Conservation (phyloP, 2,888 invertebrate genomes). For the Oscheius onirici region DNA sequence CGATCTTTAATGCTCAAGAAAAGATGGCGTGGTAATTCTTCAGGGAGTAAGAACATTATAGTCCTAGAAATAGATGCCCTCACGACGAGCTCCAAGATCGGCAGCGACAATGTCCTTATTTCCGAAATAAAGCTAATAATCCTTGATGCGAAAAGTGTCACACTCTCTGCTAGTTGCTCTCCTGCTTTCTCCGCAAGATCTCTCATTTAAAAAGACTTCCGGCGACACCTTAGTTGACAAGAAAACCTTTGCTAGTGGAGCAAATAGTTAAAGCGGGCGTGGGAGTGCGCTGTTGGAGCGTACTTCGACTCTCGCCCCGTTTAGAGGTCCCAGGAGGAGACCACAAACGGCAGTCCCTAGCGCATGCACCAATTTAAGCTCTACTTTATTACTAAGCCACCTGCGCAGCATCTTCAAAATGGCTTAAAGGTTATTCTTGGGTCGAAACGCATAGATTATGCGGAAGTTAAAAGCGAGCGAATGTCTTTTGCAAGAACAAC, state of each 20-base stretch:
- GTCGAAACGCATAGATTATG: no score
- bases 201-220: no score
- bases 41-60: not conserved
- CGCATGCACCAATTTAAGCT: slow-evolving; percentile 20
- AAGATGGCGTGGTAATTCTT: not conserved
- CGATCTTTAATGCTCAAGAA: not conserved
- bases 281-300: slow-evolving; percentile 15
- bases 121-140: slow-evolving; percentile 18
- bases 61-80: no score
- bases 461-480: not conserved
- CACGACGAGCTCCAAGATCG: no score
- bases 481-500: not conserved
- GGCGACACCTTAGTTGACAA: not conserved
- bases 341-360: slow-evolving; percentile 14
- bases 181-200: not conserved
- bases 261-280: slow-evolving; percentile 26
- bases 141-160: not conserved
- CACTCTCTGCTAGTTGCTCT: not conserved
- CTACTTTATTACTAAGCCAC: slow-evolving; percentile 26
- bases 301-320: slow-evolving; percentile 18
- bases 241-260: not conserved
- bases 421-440: no score
- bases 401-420: slow-evolving; percentile 13
- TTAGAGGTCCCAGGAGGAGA: slow-evolving; percentile 28
- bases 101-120: not conserved